Percentiles rank a stretch among this genome's conserved stretches.
Evolutionary conservation across 2,888 invertebrate species (phyloP).

Genomic region (Acronicta psi): DNA sequence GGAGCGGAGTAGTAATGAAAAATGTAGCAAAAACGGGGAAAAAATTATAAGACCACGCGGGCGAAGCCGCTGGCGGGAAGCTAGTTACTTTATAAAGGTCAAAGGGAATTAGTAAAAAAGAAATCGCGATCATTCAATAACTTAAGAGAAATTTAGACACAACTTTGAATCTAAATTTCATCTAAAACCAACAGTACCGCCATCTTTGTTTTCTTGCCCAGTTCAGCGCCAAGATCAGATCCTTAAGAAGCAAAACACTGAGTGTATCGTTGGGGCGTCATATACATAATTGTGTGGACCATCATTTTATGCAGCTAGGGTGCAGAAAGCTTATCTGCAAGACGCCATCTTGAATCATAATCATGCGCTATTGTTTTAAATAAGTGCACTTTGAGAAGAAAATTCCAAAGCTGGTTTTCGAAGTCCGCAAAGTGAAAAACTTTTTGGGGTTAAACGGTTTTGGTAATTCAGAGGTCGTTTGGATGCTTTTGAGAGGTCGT

Average conservation of each 20-base stretch:
- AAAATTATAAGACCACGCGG: too few relatives aligned
- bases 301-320: constrained; percentile 32
- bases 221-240: constrained; percentile 20
- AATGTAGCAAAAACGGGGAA: too few relatives aligned
- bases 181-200: background rate
- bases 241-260: constrained; percentile 11
- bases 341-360: constrained; percentile 35
- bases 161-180: background rate
- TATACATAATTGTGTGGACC: constrained; percentile 53
- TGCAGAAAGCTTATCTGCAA: constrained; percentile 37
- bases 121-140: background rate
- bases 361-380: constrained; percentile 52
- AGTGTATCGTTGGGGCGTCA: constrained; percentile 18
- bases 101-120: too few relatives aligned
- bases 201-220: constrained; percentile 2
- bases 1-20: too few relatives aligned
- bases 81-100: too few relatives aligned
- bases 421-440: constrained; percentile 23
- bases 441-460: constrained; percentile 41
- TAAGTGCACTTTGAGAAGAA: constrained; percentile 43
- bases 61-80: too few relatives aligned
- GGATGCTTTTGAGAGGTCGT: constrained; percentile 25
- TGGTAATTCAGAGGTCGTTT: constrained; percentile 31
- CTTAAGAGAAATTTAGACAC: background rate
- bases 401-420: constrained; percentile 6